phyloP scores from a whole-genome alignment of 2,888 invertebrate species.

The Hyalella azteca region DNA sequence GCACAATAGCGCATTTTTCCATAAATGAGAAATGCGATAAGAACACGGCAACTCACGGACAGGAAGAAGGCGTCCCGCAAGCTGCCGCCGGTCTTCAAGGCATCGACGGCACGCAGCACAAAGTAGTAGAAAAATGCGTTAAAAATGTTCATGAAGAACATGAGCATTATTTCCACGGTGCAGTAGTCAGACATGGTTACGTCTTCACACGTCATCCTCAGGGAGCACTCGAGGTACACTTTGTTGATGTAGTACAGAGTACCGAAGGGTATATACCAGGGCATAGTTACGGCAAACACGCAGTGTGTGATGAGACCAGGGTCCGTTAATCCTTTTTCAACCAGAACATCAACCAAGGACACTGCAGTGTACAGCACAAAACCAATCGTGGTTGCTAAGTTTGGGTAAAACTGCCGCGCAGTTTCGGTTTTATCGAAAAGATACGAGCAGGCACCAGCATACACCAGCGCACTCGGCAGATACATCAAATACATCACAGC shows the following conservation, averaged over 20 bases:
- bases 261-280: constrained; percentile 83
- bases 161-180: constrained; percentile 74
- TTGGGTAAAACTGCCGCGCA: constrained; percentile 79
- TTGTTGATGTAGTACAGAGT: constrained; percentile 81
- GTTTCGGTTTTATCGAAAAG: constrained; percentile 83
- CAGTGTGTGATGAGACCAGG: constrained; percentile 75
- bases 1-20: no score
- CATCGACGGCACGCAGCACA: constrained; percentile 71
- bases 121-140: constrained; percentile 75
- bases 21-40: no score
- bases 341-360: constrained; percentile 70
- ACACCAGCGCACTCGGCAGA: constrained; percentile 77
- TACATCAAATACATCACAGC: constrained; percentile 73
- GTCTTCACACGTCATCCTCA: constrained; percentile 69
- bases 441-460: constrained; percentile 78
- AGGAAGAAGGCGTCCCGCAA: constrained; percentile 46
- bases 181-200: constrained; percentile 73
- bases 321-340: background rate
- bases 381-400: constrained; percentile 76
- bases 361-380: constrained; percentile 78
- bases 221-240: constrained; percentile 63
- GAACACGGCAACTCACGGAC: background rate
- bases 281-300: constrained; percentile 75
- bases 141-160: constrained; percentile 70
- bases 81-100: constrained; percentile 72